Conservation (phyloP, 2,888 invertebrate genomes). For the Cryptocephalus moraei region DNA sequence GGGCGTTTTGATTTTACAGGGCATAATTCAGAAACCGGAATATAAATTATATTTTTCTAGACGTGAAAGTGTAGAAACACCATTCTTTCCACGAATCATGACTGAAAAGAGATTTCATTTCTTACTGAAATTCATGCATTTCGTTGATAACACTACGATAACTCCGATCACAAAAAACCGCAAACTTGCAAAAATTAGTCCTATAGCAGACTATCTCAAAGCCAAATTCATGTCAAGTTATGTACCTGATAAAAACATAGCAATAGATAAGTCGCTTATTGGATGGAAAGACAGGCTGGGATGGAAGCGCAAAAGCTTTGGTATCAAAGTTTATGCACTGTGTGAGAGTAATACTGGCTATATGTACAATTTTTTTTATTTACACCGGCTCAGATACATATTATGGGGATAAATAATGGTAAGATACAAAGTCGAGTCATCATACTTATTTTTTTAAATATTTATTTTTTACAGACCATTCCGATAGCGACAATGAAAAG, state of each 20-base stretch:
- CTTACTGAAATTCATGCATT: no score
- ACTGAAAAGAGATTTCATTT: no score
- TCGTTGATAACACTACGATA: no score
- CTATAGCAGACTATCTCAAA: not conserved
- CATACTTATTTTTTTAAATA: no score
- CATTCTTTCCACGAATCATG: no score
- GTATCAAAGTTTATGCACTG: conserved; percentile 7
- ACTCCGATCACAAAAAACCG: not conserved
- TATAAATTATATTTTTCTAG: conserved; percentile 1
- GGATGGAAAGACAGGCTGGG: conserved; percentile 3
- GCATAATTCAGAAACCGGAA: not conserved
- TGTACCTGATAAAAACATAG: not conserved
- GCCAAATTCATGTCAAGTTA: not conserved
- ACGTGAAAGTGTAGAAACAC: no score
- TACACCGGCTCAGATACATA: no score
- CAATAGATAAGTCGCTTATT: not conserved
- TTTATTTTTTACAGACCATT: no score
- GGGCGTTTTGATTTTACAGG: not conserved
- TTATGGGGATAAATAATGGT: no score
- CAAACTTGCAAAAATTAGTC: not conserved
- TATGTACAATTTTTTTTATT: conserved; percentile 1
- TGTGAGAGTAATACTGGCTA: conserved; percentile 6
- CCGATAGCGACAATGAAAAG: no score
- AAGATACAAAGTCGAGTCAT: no score
- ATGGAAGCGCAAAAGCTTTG: conserved; percentile 4